Evolutionary conservation across 2,888 invertebrate genomes (phyloP), one percentile per base, ranked within the genome.

Genomic region (Meghimatium bilineatum): DNA sequence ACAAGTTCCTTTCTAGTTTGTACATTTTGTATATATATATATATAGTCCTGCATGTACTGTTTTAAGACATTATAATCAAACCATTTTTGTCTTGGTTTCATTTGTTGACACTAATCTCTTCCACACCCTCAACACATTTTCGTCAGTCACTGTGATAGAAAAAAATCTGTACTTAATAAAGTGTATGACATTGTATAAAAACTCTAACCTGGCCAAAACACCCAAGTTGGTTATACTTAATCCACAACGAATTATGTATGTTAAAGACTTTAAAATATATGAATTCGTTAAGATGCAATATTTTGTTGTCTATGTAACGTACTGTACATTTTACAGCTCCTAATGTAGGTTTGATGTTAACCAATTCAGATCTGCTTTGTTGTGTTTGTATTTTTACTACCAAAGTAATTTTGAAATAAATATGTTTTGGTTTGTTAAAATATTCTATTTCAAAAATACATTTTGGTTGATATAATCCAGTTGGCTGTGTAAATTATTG

Each of bases 1-100:
- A 26, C 76, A 76, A 76, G 76, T 76, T 76, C 76, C 76, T 76
- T 76, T 76, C 76, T 76, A 76, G 76, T 76, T 76, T 76, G 76
- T 76, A 76, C 52, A 76, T 76, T 69, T 29, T 76, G 75, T 56
- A 76, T n/a, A 74, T 76, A 32, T 14, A 32, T 23, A 44, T 49
- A 72, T 23, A 38, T 8, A 72, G 44, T 44, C 44, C 44, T 29
- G 52, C 74, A 36, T 75, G 29, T 75, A 52, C 32, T 32, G 32
- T 75, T 52, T 75, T 6, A 52, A 76, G 36, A 34, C 34, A 60
- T 23, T 76, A 44, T 76, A 76, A 56, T 60, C 76, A 76, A 74
- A 56, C 12, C 60, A n/a, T 71, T 23, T 32, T 23, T 26, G 38
- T 69, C 17, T 17, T 36, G 36, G 36, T 69, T 71, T 71, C 38